These are phyloP conservation scores for Mongoloraphidia duomilia DNA, from an alignment of 2,888 invertebrate genomes.

Conservation along the genomic window DNA sequence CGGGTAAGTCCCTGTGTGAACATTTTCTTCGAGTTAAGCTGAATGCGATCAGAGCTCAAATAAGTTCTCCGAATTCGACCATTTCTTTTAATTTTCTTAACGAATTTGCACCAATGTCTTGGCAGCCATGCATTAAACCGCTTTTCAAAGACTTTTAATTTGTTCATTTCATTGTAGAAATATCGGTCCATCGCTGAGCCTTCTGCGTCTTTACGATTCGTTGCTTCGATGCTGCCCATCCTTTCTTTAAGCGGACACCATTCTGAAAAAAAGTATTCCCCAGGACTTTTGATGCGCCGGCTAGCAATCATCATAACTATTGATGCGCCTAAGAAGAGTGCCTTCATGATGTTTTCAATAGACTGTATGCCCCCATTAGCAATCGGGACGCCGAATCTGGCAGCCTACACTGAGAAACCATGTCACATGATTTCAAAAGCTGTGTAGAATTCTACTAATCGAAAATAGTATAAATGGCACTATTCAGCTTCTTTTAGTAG, in stretches of 20 bases:
- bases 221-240: constrained; percentile 97
- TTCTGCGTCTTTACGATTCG: constrained; percentile 83
- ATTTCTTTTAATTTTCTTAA: constrained; percentile 46
- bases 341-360: constrained; percentile 93
- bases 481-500: no score
- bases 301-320: constrained; percentile 93
- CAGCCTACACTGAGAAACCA: constrained; percentile 84
- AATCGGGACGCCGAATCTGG: constrained; percentile 83
- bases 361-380: constrained; percentile 97
- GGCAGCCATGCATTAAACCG: constrained; percentile 92
- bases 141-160: constrained; percentile 86
- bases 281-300: constrained; percentile 96
- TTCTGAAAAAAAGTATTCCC: constrained; percentile 98
- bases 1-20: constrained; percentile 80
- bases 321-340: constrained; percentile 80
- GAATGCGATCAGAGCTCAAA: constrained; percentile 93
- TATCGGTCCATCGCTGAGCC: constrained; percentile 72
- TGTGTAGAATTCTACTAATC: no score
- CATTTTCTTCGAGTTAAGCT: constrained; percentile 94
- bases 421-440: no score
- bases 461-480: no score
- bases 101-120: constrained; percentile 83
- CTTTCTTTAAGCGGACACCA: constrained; percentile 97
- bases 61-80: constrained; percentile 75
- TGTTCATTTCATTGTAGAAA: constrained; percentile 65